Conservation (phyloP, 2,888 invertebrate species). For the Drosophila melanocephala region DNA sequence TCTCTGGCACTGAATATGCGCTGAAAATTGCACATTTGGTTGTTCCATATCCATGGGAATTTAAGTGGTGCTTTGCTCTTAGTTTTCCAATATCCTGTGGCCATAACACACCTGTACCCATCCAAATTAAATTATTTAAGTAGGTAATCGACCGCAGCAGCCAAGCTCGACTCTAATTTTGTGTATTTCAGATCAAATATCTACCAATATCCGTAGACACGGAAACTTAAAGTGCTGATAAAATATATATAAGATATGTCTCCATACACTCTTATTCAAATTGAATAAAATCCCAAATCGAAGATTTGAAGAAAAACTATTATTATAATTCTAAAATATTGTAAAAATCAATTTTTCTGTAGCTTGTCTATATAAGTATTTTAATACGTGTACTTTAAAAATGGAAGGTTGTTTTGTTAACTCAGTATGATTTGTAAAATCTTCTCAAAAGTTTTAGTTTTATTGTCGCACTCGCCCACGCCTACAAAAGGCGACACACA, state of each 20-base stretch:
- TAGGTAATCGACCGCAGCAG: too few species aligned
- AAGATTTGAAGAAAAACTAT: too few species aligned
- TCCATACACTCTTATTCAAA: background rate
- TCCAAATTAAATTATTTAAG: too few species aligned
- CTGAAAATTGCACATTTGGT: constrained; percentile 7
- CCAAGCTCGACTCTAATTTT: too few species aligned
- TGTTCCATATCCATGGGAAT: constrained; percentile 31
- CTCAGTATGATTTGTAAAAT: background rate
- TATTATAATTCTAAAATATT: background rate
- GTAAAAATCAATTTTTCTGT: background rate
- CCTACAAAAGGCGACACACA: background rate
- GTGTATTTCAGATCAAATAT: background rate
- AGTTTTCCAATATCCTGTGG: background rate
- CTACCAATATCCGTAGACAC: background rate
- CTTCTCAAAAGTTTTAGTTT: background rate
- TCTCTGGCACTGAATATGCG: background rate
- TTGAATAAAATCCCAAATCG: background rate
- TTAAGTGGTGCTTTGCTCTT: constrained; percentile 20
- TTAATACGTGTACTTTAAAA: background rate
- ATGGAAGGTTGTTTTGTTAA: background rate
- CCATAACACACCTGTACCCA: too few species aligned
- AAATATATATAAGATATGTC: background rate
- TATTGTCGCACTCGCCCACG: background rate
- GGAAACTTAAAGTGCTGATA: background rate
- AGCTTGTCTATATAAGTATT: too few species aligned